These are phyloP conservation scores for Drosophila ambigua DNA, from an alignment of 1,140 invertebrate genomes.

Conservation along the genomic window DNA sequence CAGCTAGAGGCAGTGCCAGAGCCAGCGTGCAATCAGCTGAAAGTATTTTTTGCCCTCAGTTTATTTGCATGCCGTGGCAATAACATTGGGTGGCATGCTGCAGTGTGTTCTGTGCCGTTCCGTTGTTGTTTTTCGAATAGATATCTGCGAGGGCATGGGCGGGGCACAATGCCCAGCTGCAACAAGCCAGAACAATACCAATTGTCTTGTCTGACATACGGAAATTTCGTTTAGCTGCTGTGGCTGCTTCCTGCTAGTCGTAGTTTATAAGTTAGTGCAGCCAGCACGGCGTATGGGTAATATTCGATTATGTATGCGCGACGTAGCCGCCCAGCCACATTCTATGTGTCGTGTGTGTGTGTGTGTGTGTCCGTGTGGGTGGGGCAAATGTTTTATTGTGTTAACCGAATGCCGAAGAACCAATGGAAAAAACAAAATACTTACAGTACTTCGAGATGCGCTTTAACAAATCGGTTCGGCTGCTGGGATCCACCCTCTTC, in stretches of 20 bases:
- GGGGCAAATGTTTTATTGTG: constrained; percentile 46
- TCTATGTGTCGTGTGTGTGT: not conserved
- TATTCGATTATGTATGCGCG: constrained; percentile 65
- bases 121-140: not conserved
- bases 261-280: constrained; percentile 42
- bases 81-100: not conserved
- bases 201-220: constrained; percentile 47
- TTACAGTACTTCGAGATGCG: constrained; percentile 91
- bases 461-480: constrained; percentile 89
- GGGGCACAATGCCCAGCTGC: constrained; percentile 44
- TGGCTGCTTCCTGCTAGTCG: constrained; percentile 14
- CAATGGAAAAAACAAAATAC: constrained; percentile 48
- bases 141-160: constrained; percentile 7
- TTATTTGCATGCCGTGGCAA: constrained; percentile 37
- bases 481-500: constrained; percentile 90
- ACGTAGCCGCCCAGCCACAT: constrained; percentile 34
- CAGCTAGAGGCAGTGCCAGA: not conserved
- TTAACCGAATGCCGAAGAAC: constrained; percentile 33
- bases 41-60: constrained; percentile 22
- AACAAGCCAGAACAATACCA: constrained; percentile 43
- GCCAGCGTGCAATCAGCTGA: constrained; percentile 26
- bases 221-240: constrained; percentile 4
- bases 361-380: constrained; percentile 7
- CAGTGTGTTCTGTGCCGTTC: not conserved
- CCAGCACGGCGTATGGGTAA: constrained; percentile 66